Evolutionary conservation across 2,888 invertebrate genomes (phyloP).

Genomic region (Sycophila texana): DNA sequence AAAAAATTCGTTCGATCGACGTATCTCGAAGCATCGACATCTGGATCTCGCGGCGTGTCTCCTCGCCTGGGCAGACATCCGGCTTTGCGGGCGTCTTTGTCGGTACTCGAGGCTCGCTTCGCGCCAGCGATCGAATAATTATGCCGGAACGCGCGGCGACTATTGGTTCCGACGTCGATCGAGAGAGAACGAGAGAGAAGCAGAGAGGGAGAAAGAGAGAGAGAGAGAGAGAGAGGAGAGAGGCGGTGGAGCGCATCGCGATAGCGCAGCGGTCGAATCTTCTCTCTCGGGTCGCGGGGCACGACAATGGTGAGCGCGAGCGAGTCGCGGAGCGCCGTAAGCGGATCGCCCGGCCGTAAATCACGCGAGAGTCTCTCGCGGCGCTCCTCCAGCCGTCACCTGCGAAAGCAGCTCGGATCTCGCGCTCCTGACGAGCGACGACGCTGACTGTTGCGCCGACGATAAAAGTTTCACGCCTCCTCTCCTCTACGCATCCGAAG

Average conservation of each 20-base stretch:
- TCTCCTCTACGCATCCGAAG: neutral
- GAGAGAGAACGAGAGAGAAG: neutral
- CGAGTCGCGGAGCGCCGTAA: conserved; percentile 1
- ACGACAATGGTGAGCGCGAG: neutral
- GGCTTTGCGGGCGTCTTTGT: neutral
- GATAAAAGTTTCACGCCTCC: neutral
- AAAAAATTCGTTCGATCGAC: too few relatives aligned
- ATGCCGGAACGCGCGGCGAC: conserved; percentile 17
- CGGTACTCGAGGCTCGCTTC: conserved; percentile 12
- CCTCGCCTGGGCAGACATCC: neutral
- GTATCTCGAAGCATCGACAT: neutral
- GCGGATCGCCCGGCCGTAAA: conserved; percentile 12
- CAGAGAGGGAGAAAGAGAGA: too few relatives aligned
- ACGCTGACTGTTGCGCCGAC: neutral
- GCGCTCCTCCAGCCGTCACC: neutral
- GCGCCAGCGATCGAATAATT: conserved; percentile 2
- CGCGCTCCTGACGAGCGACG: neutral
- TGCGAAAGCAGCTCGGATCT: neutral
- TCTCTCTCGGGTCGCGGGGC: neutral
- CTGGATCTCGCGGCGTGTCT: conserved; percentile 1
- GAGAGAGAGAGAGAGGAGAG: too few relatives aligned
- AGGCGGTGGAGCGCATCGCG: neutral
- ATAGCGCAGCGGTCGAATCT: neutral
- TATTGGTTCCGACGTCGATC: conserved; percentile 17
- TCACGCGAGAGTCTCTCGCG: conserved; percentile 1